These are phyloP conservation scores for Meliscaeva auricollis DNA, from an alignment of 2,888 invertebrate species.

Conservation along the genomic window DNA sequence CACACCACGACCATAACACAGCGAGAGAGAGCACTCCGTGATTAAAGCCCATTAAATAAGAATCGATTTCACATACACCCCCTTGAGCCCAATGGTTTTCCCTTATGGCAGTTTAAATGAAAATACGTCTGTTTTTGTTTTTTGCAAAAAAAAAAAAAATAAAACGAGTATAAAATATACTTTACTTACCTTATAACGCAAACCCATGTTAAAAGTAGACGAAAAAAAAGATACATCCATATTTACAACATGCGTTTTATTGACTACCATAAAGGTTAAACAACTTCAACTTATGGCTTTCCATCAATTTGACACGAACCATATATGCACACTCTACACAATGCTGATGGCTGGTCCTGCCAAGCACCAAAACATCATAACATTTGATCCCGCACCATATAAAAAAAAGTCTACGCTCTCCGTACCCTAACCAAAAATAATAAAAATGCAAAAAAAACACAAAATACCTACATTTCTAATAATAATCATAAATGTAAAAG, in stretches of 20 bases:
- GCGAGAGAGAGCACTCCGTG: conserved; percentile 26
- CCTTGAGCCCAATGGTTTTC: conserved; percentile 14
- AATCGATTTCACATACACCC: conserved; percentile 61
- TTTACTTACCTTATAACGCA: conserved; percentile 47
- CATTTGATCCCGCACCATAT: conserved; percentile 22
- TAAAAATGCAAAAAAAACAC: conserved; percentile 41
- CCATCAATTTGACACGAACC: conserved; percentile 66
- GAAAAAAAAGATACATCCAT: conserved; percentile 8
- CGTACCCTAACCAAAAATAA: conserved; percentile 24
- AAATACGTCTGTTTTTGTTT: not conserved
- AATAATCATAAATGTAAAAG: conserved; percentile 73
- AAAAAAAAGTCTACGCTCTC: conserved; percentile 15
- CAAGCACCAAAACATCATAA: conserved; percentile 24
- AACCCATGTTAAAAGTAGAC: conserved; percentile 10
- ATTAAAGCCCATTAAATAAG: conserved; percentile 55
- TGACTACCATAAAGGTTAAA: conserved; percentile 67
- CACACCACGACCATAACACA: not conserved
- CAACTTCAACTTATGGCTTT: conserved; percentile 66
- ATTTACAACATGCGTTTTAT: conserved; percentile 56
- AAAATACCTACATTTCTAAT: conserved; percentile 39
- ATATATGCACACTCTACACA: not conserved
- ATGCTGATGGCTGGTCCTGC: conserved; percentile 34
- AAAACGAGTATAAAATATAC: conserved; percentile 30
- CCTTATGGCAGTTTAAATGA: not conserved
- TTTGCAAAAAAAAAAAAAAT: conserved; percentile 16